phyloP scores from a whole-genome alignment of 2,888 invertebrate species.

The Idaea aversata region DNA sequence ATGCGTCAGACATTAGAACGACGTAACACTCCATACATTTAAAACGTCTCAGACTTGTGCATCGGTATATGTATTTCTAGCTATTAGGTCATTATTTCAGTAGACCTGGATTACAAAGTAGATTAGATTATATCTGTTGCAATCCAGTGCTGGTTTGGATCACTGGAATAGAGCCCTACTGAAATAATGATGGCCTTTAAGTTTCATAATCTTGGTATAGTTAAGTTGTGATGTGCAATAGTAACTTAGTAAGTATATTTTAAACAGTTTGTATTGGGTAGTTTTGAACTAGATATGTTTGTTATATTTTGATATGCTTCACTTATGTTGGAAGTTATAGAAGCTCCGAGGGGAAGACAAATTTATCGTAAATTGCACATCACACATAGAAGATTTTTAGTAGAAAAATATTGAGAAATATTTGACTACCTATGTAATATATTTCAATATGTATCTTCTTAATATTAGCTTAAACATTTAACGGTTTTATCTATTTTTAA shows the following conservation, averaged over 20 bases:
- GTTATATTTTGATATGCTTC: background rate
- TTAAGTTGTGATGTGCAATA: constrained; percentile 29
- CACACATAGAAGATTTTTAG: constrained; percentile 50
- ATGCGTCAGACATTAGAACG: background rate
- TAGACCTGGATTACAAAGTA: too few relatives aligned
- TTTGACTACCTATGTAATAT: constrained; percentile 57
- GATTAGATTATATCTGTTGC: too few relatives aligned
- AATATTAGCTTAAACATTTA: constrained; percentile 45
- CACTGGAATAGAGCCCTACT: background rate
- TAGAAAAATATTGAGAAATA: constrained; percentile 72
- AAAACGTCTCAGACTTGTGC: background rate
- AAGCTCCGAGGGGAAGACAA: constrained; percentile 5
- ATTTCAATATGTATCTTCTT: constrained; percentile 32
- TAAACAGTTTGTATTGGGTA: background rate
- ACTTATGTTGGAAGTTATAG: background rate
- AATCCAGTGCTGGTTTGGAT: too few relatives aligned
- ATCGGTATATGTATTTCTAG: background rate
- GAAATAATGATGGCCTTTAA: background rate
- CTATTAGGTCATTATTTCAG: background rate
- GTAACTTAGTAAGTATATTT: background rate
- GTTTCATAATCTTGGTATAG: constrained; percentile 5
- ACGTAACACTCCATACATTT: background rate
- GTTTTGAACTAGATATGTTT: constrained; percentile 5
- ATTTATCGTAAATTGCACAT: constrained; percentile 47
- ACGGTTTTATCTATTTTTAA: constrained; percentile 36